phyloP scores from a whole-genome alignment of 37 sponge, comb jelly and placozoan genomes.

The Spongilla lacustris region DNA sequence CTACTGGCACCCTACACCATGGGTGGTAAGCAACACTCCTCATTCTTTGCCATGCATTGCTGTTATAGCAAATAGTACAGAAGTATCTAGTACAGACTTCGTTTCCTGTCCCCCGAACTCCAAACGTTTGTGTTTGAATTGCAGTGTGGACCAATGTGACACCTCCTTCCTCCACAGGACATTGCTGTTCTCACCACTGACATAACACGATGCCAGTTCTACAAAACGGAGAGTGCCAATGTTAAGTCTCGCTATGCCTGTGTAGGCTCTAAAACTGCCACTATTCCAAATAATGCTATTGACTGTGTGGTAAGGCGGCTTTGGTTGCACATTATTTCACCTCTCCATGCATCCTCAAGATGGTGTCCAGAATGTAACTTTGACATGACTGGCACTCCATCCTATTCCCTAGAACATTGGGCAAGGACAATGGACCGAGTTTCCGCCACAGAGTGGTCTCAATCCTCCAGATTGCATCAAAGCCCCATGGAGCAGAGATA shows the following conservation, averaged over 20 bases:
- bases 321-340: background rate
- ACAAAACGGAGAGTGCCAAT: constrained; percentile 81
- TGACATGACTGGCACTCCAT: background rate
- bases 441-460: constrained; percentile 38
- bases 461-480: constrained; percentile 87
- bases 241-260: constrained; percentile 89
- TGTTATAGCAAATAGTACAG: no score
- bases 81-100: no score
- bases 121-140: background rate
- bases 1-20: constrained; percentile 98
- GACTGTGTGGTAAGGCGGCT: constrained; percentile 73
- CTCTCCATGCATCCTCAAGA: background rate
- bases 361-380: background rate
- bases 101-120: background rate
- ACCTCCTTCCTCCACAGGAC: constrained; percentile 56
- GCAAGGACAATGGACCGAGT: constrained; percentile 69
- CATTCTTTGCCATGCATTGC: background rate
- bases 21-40: constrained; percentile 76
- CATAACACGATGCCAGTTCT: constrained; percentile 76
- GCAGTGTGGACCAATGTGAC: background rate
- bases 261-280: constrained; percentile 12
- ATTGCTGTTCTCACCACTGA: constrained; percentile 94
- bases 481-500: constrained; percentile 90
- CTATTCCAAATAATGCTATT: constrained; percentile 84
- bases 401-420: background rate